phyloP scores from a whole-genome alignment of 2,797 vertebrate species.

The Carcharodon carcharias region DNA sequence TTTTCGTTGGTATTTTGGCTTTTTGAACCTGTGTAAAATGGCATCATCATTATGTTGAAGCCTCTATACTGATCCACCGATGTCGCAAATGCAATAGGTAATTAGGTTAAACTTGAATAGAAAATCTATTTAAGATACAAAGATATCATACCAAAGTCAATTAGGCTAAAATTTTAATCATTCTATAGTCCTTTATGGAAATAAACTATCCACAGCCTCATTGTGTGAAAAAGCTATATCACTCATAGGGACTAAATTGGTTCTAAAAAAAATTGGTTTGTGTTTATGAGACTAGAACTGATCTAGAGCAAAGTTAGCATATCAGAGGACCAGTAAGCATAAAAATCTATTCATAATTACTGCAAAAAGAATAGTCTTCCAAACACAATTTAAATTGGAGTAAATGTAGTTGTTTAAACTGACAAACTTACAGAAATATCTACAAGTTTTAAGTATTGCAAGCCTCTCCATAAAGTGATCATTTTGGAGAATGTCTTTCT shows the following conservation, averaged over 20 bases:
- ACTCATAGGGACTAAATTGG: not conserved
- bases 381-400: not conserved
- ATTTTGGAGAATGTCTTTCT: not conserved
- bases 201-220: not conserved
- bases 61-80: not conserved
- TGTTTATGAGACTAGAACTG: not conserved
- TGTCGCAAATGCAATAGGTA: not conserved
- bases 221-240: not conserved
- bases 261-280: not conserved
- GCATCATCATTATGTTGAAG: not conserved
- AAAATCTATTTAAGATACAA: not conserved
- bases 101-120: not conserved
- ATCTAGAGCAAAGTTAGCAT: not conserved
- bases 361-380: not conserved
- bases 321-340: not conserved
- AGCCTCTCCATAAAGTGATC: not conserved
- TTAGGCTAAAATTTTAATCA: not conserved
- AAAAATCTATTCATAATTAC: not conserved
- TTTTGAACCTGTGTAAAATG: not conserved
- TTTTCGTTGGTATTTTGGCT: not conserved
- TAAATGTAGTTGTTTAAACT: not conserved
- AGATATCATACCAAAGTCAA: not conserved
- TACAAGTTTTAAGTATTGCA: not conserved
- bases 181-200: not conserved
- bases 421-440: not conserved